These are phyloP conservation scores for Sclerodermus sp. DNA, from an alignment of 2,888 invertebrate genomes.

Conservation along the genomic window DNA sequence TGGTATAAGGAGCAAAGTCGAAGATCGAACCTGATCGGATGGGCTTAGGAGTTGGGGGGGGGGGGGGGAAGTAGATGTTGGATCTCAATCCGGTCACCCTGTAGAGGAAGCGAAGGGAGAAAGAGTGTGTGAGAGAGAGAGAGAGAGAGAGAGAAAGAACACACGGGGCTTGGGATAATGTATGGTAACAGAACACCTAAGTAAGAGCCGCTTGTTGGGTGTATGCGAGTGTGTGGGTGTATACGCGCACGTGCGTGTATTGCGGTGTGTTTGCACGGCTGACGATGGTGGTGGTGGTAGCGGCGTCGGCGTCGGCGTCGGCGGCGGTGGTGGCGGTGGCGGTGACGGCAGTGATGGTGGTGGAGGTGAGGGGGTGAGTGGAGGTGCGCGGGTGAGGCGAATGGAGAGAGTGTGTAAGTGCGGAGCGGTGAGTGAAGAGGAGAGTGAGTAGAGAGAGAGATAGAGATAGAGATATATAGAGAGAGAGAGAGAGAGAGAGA, in stretches of 20 bases:
- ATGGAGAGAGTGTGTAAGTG: neutral
- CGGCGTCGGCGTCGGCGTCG: slow-evolving; percentile 23
- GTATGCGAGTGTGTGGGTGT: slow-evolving; percentile 14
- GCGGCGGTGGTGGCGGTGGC: no score
- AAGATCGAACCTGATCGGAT: no score
- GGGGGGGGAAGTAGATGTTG: slow-evolving; percentile 12
- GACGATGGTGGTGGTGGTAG: no score
- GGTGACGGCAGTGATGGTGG: no score
- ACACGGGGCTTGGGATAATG: slow-evolving; percentile 32
- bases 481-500: slow-evolving; percentile 9
- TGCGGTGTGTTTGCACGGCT: no score
- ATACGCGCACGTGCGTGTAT: no score
- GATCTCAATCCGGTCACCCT: slow-evolving; percentile 35
- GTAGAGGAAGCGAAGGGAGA: slow-evolving; percentile 20
- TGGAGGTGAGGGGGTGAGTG: slow-evolving; percentile 15
- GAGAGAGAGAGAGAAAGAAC: neutral
- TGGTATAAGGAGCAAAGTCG: no score
- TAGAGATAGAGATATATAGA: no score
- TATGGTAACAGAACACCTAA: slow-evolving; percentile 45
- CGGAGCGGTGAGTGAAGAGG: neutral
- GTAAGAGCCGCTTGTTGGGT: slow-evolving; percentile 29
- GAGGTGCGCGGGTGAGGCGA: neutral
- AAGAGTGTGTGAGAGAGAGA: neutral
- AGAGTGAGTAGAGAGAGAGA: neutral
- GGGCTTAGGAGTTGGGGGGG: no score